phyloP scores from a whole-genome alignment of 2,888 invertebrate species.

The Limnephilus lunatus region DNA sequence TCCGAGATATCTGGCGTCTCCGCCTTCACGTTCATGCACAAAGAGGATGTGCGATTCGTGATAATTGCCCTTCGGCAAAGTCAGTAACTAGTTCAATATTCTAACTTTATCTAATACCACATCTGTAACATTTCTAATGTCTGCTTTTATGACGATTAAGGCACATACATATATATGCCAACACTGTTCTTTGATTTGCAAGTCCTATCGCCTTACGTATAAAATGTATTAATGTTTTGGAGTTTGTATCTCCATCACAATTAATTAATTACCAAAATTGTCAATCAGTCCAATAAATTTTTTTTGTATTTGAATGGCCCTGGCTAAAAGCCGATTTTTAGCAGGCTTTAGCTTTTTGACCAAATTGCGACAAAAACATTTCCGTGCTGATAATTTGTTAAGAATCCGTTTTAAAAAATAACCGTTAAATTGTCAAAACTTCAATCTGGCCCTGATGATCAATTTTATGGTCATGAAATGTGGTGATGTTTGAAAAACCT shows the following conservation, averaged over 20 bases:
- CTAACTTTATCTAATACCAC: not conserved
- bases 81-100: conserved; percentile 71
- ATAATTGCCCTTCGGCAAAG: conserved; percentile 86
- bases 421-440: not conserved
- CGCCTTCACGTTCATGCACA: conserved; percentile 87
- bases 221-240: not conserved
- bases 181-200: too few species aligned
- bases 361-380: too few species aligned
- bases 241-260: not conserved
- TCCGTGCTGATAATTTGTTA: too few species aligned
- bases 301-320: not conserved
- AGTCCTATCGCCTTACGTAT: too few species aligned
- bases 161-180: too few species aligned
- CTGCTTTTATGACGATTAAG: not conserved
- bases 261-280: not conserved
- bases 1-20: conserved; percentile 86
- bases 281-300: not conserved
- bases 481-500: not conserved
- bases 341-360: too few species aligned
- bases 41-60: conserved; percentile 86
- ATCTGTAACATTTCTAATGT: not conserved
- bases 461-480: not conserved
- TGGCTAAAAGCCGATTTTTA: not conserved
- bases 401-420: too few species aligned
- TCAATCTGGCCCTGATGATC: not conserved